Percentiles rank a stretch among this genome's conserved stretches.
Evolutionary conservation across 2,113 vertebrate genomes (phyloP).

Genomic region (Australoheros scitulus): DNA sequence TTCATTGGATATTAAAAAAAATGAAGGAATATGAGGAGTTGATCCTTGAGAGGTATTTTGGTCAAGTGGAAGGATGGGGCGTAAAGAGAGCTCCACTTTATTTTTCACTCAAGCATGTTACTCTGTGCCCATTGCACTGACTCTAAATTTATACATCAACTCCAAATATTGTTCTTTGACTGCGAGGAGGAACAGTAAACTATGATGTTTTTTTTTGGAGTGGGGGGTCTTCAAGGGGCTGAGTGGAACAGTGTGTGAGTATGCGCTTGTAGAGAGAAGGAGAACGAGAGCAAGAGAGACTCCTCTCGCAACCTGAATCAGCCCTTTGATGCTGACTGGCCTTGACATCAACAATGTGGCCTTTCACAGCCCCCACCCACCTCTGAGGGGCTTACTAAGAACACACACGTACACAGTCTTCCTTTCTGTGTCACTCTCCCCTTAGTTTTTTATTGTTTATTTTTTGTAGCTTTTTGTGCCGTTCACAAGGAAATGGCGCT

Average conservation of each 20-base stretch:
- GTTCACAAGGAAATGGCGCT: constrained; percentile 55
- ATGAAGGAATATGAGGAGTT: not conserved
- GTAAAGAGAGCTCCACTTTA: constrained; percentile 19
- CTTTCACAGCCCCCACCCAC: constrained; percentile 83
- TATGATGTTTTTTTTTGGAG: constrained; percentile 46
- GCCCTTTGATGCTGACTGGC: constrained; percentile 79
- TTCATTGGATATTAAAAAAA: not conserved
- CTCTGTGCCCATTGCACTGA: constrained; percentile 48
- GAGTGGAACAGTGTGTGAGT: constrained; percentile 28
- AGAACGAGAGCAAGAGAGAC: constrained; percentile 26
- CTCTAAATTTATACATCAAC: constrained; percentile 59
- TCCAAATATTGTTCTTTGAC: constrained; percentile 75
- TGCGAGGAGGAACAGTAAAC: constrained; percentile 59
- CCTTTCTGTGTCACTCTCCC: constrained; percentile 27
- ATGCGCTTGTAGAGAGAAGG: constrained; percentile 22
- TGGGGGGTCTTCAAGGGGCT: constrained; percentile 41
- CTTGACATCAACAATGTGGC: constrained; percentile 80
- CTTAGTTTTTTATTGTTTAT: constrained; percentile 78
- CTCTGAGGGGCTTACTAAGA: constrained; percentile 57
- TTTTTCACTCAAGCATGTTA: constrained; percentile 37
- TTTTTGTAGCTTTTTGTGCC: constrained; percentile 48
- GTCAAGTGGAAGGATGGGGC: constrained; percentile 15
- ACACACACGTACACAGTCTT: constrained; percentile 51
- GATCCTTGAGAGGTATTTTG: constrained; percentile 16
- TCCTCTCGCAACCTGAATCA: constrained; percentile 74